These are phyloP conservation scores for Tineola bisselliella DNA, from an alignment of 2,888 invertebrate species.

Conservation along the genomic window DNA sequence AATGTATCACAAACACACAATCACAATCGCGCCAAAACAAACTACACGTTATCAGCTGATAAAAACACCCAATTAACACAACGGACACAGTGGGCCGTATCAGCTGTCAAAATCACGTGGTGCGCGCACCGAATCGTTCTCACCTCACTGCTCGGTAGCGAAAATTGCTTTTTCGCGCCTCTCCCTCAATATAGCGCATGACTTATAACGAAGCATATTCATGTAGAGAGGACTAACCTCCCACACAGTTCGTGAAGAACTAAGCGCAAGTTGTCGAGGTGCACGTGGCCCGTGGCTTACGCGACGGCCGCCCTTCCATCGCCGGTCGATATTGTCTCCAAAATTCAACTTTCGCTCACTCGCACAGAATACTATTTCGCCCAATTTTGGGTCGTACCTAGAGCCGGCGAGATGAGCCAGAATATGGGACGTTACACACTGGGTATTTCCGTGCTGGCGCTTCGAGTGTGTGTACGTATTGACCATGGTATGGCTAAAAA, in stretches of 20 bases:
- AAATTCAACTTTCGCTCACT: slow-evolving; percentile 55
- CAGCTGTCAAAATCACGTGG: slow-evolving; percentile 64
- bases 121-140: slow-evolving; percentile 28
- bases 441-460: slow-evolving; percentile 55
- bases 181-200: slow-evolving; percentile 45
- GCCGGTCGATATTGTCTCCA: slow-evolving; percentile 38
- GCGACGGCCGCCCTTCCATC: slow-evolving; percentile 63
- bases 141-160: slow-evolving; percentile 22
- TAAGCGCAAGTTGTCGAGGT: slow-evolving; percentile 60
- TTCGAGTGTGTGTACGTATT: slow-evolving; percentile 43
- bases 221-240: slow-evolving; percentile 62
- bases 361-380: slow-evolving; percentile 46
- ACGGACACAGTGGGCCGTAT: slow-evolving; percentile 20
- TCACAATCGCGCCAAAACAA: slow-evolving; percentile 29
- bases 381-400: slow-evolving; percentile 27
- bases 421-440: slow-evolving; percentile 57
- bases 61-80: slow-evolving; percentile 13
- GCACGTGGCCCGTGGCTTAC: slow-evolving; percentile 65
- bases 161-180: slow-evolving; percentile 48
- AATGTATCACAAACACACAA: slow-evolving; percentile 39
- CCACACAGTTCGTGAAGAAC: slow-evolving; percentile 67
- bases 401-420: slow-evolving; percentile 46
- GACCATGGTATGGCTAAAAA: slow-evolving; percentile 30
- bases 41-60: slow-evolving; percentile 22
- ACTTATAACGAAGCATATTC: slow-evolving; percentile 48